Percentiles rank a stretch among this genome's conserved stretches.
Conservation (phyloP, 2,797 vertebrate genomes). For the Ambastaia sidthimunki region DNA sequence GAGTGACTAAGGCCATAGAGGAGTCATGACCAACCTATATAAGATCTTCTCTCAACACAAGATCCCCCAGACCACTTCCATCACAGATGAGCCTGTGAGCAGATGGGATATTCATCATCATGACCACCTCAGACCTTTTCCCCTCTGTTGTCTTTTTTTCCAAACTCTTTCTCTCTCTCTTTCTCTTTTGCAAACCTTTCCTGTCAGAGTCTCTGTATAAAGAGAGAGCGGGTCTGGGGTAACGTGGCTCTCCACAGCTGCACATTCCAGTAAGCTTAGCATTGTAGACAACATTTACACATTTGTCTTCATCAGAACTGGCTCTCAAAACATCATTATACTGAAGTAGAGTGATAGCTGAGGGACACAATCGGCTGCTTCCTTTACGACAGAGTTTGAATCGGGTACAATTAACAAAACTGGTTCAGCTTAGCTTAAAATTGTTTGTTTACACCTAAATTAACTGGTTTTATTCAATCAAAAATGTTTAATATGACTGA, state of each 20-base stretch:
- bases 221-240: conserved; percentile 68
- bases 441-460: too few relatives aligned
- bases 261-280: conserved; percentile 72
- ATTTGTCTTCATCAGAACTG: conserved; percentile 65
- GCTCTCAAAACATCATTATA: conserved; percentile 62
- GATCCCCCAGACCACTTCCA: conserved; percentile 55
- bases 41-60: conserved; percentile 47
- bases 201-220: conserved; percentile 63
- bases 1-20: conserved; percentile 55
- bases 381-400: neutral
- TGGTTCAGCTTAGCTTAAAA: too few relatives aligned
- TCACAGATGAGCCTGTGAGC: conserved; percentile 63
- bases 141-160: conserved; percentile 64
- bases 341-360: conserved; percentile 41
- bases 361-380: conserved; percentile 27
- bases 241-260: conserved; percentile 70
- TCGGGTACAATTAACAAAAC: neutral
- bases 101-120: conserved; percentile 73
- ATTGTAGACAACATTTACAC: conserved; percentile 62
- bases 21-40: conserved; percentile 58
- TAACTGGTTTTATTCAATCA: too few relatives aligned
- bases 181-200: conserved; percentile 52
- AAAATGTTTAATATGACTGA: too few relatives aligned
- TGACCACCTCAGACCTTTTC: conserved; percentile 47
- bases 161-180: conserved; percentile 12